A percentile compares a stretch with the other conserved stretches of the same genome.
Conservation (phyloP, 2,888 invertebrate genomes). For the Archips xylosteana region DNA sequence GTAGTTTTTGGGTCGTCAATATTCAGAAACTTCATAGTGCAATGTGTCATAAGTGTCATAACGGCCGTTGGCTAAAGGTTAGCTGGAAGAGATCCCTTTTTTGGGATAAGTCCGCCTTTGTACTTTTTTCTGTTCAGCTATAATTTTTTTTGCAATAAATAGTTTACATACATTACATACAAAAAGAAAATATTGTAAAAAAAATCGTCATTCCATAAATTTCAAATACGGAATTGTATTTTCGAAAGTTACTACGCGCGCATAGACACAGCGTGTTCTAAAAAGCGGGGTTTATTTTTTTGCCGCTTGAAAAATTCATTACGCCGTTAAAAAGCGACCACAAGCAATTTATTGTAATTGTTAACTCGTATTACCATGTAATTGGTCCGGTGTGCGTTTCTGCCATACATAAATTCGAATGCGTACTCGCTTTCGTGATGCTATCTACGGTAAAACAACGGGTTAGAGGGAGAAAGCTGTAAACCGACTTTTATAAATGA, state of each 20-base stretch:
- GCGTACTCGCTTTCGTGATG: slow-evolving; percentile 58
- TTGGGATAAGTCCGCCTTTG: background rate
- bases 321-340: slow-evolving; percentile 52
- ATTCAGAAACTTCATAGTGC: no score
- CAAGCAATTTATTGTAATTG: slow-evolving; percentile 63
- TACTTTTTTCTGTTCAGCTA: no score
- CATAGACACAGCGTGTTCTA: slow-evolving; percentile 28
- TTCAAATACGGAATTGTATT: slow-evolving; percentile 15
- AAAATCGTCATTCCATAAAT: background rate
- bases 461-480: slow-evolving; percentile 24
- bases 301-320: slow-evolving; percentile 54
- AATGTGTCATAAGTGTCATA: no score
- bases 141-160: no score
- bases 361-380: slow-evolving; percentile 75
- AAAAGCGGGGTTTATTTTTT: slow-evolving; percentile 44
- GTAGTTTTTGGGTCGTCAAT: no score
- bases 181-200: background rate
- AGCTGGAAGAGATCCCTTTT: no score
- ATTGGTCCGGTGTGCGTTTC: slow-evolving; percentile 62
- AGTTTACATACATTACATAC: no score
- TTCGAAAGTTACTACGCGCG: slow-evolving; percentile 18
- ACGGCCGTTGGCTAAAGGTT: no score
- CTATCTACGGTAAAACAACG: slow-evolving; percentile 47
- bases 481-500: slow-evolving; percentile 10
- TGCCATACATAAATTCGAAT: slow-evolving; percentile 57